These are phyloP conservation scores for Collichthys lucidus DNA, from an alignment of 2,113 vertebrate genomes.

Conservation along the genomic window DNA sequence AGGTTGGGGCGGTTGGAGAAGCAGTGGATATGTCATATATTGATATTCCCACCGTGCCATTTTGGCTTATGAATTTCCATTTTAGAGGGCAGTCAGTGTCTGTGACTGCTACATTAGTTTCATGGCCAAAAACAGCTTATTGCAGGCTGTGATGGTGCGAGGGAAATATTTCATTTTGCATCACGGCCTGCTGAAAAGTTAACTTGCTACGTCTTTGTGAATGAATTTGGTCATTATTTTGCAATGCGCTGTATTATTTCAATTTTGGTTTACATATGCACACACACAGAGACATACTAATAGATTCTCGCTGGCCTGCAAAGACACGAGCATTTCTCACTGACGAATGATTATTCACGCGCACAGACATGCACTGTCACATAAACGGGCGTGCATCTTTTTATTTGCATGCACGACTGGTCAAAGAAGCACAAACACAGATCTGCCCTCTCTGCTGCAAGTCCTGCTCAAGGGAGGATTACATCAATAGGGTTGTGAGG, in stretches of 20 bases:
- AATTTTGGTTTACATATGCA: neutral
- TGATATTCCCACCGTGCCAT: slow-evolving; percentile 70
- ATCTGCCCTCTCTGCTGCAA: slow-evolving; percentile 11
- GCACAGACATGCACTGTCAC: neutral
- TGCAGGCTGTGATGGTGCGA: slow-evolving; percentile 3
- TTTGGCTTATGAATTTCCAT: slow-evolving; percentile 71
- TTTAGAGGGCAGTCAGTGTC: slow-evolving; percentile 68
- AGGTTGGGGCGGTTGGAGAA: neutral
- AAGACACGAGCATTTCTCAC: neutral
- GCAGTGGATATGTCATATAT: slow-evolving; percentile 61
- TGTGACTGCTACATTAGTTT: slow-evolving; percentile 71
- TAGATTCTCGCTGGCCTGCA: neutral
- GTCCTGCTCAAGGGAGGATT: slow-evolving; percentile 47
- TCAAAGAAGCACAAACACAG: slow-evolving; percentile 10
- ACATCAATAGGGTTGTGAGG: slow-evolving; percentile 39
- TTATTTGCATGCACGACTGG: slow-evolving; percentile 3
- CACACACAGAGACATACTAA: neutral
- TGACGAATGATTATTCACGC: neutral
- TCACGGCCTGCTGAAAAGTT: slow-evolving; percentile 27
- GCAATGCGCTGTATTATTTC: slow-evolving; percentile 16
- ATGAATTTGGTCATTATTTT: slow-evolving; percentile 34
- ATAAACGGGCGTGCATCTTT: neutral
- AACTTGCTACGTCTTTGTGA: slow-evolving; percentile 24
- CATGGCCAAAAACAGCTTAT: slow-evolving; percentile 63
- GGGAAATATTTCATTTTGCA: slow-evolving; percentile 38